Evolutionary conservation across 2,888 invertebrate genomes (phyloP).

Genomic region (Lamellibrachia columna): DNA sequence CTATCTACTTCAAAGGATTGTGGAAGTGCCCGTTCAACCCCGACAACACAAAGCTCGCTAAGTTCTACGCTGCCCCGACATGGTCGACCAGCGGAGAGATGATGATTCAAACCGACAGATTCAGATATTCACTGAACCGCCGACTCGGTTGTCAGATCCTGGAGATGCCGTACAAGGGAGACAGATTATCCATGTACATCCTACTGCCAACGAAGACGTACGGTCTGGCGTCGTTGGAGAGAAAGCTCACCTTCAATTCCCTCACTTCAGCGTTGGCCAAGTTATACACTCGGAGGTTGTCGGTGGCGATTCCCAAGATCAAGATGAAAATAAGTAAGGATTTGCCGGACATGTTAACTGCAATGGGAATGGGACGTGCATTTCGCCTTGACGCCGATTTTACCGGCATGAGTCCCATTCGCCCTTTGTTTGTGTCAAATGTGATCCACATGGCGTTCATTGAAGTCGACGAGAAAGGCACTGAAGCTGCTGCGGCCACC

Average conservation of each 20-base stretch:
- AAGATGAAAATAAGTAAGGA: slow-evolving; percentile 46
- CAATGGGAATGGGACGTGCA: slow-evolving; percentile 52
- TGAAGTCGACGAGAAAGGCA: slow-evolving; percentile 61
- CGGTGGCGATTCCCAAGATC: slow-evolving; percentile 51
- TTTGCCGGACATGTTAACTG: slow-evolving; percentile 43
- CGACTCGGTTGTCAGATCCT: slow-evolving; percentile 79
- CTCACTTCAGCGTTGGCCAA: background rate
- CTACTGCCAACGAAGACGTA: slow-evolving; percentile 50
- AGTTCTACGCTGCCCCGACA: slow-evolving; percentile 38
- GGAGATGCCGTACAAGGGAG: slow-evolving; percentile 75
- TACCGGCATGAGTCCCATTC: slow-evolving; percentile 48
- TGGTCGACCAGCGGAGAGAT: slow-evolving; percentile 72
- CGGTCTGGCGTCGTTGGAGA: slow-evolving; percentile 43
- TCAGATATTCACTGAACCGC: slow-evolving; percentile 67
- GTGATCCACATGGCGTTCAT: slow-evolving; percentile 60
- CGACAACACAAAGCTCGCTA: slow-evolving; percentile 36
- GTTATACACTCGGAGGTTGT: slow-evolving; percentile 27
- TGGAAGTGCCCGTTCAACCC: slow-evolving; percentile 42
- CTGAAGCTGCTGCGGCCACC: slow-evolving; percentile 61
- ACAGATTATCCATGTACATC: slow-evolving; percentile 54
- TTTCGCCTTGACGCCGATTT: slow-evolving; percentile 52
- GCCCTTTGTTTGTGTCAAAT: slow-evolving; percentile 48
- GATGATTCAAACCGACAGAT: slow-evolving; percentile 72
- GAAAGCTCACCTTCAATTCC: slow-evolving; percentile 13
- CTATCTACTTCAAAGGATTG: slow-evolving; percentile 40